A percentile compares a stretch with the other conserved stretches of the same genome.
phyloP scores from a whole-genome alignment of 2,113 vertebrate genomes.

The Puntigrus tetrazona region DNA sequence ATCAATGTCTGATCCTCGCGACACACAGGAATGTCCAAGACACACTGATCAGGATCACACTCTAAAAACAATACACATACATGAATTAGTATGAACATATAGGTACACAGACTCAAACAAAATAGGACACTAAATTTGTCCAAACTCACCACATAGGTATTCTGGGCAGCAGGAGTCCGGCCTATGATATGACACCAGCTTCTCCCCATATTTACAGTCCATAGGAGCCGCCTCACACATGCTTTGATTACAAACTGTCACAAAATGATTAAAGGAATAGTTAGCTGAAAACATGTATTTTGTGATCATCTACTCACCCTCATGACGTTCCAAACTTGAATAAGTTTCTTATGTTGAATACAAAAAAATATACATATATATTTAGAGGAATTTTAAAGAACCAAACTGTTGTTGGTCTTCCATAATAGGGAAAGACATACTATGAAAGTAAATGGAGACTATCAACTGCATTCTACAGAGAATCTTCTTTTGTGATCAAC shows the following conservation, averaged over 20 bases:
- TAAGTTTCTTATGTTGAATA: too few relatives aligned
- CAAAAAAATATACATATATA: too few relatives aligned
- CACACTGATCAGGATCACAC: slow-evolving; percentile 89
- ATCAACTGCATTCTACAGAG: too few relatives aligned
- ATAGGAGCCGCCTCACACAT: slow-evolving; percentile 82
- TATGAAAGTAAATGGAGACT: too few relatives aligned
- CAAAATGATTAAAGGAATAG: slow-evolving; percentile 14
- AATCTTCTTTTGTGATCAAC: too few relatives aligned
- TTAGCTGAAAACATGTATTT: too few relatives aligned
- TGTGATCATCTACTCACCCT: too few relatives aligned
- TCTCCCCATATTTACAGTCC: slow-evolving; percentile 82
- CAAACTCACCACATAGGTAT: slow-evolving; percentile 84
- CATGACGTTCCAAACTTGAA: too few relatives aligned
- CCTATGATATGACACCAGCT: slow-evolving; percentile 84
- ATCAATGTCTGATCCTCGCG: slow-evolving; percentile 86
- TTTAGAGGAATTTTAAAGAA: too few relatives aligned
- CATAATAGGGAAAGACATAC: too few relatives aligned
- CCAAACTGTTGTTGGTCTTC: too few relatives aligned
- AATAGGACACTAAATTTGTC: background rate
- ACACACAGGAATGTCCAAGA: slow-evolving; percentile 78
- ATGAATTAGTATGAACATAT: background rate
- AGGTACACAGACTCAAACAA: slow-evolving; percentile 5
- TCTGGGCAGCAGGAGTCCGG: slow-evolving; percentile 91
- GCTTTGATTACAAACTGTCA: slow-evolving; percentile 92
- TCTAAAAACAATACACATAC: slow-evolving; percentile 72